These are phyloP conservation scores for Diaprepes abbreviatus DNA, from an alignment of 2,888 invertebrate species.

Conservation along the genomic window DNA sequence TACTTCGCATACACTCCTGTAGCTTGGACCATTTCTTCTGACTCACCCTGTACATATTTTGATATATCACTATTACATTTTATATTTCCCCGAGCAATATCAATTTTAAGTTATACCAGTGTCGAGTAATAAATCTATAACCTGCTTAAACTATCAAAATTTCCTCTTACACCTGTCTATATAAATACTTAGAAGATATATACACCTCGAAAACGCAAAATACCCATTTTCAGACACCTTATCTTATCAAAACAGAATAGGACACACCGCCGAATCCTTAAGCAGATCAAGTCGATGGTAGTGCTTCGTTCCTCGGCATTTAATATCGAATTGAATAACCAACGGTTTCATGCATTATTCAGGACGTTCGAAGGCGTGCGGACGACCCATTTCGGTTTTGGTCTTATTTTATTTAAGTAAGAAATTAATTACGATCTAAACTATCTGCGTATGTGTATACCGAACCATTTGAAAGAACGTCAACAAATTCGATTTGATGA, in stretches of 20 bases:
- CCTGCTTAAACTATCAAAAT: too few relatives aligned
- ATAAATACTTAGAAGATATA: neutral
- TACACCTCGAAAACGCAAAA: neutral
- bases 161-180: neutral
- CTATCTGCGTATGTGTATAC: too few relatives aligned
- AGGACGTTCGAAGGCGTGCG: slow-evolving; percentile 25
- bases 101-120: too few relatives aligned
- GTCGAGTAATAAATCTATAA: too few relatives aligned
- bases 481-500: too few relatives aligned
- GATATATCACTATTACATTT: too few relatives aligned
- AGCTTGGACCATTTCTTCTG: too few relatives aligned
- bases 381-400: slow-evolving; percentile 15
- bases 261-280: slow-evolving; percentile 22
- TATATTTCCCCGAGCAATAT: too few relatives aligned
- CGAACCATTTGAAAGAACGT: too few relatives aligned
- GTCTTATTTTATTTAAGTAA: slow-evolving; percentile 15
- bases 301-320: slow-evolving; percentile 47
- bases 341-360: slow-evolving; percentile 56
- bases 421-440: neutral
- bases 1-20: too few relatives aligned
- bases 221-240: neutral
- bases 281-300: slow-evolving; percentile 28
- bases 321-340: slow-evolving; percentile 53
- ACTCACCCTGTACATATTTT: too few relatives aligned
- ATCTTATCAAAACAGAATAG: slow-evolving; percentile 28